Evolutionary conservation across 1,140 invertebrate genomes (phyloP), one percentile per base, ranked within the genome.

Genomic region (Ips typographus): DNA sequence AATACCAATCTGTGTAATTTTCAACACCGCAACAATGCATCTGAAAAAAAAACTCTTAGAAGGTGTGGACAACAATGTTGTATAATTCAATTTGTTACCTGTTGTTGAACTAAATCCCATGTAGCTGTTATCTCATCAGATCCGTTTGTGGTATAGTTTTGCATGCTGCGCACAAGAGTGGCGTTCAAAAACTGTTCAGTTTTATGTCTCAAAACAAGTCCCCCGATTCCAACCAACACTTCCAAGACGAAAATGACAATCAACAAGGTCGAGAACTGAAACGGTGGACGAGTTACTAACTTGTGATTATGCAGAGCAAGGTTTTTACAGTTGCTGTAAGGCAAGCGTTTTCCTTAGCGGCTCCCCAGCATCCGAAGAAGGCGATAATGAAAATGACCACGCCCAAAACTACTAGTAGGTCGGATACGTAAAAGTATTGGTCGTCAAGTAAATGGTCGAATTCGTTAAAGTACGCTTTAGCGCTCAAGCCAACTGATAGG

Each of bases 281-380:
- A 62, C 1, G 6, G 22, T 49, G 22, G 22, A 22, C 0, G 22
- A 22, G 22, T 22, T 22, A 22, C 22, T 22, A 22, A 22, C 0
- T 22, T 22, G 22, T 22, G 22, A 22, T 22, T 22, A 22, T 49
- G 44, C 44, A 49, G 22, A 49, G 1, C 3, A 49, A 3, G 6
- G 3, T 22, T 49, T 84, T 85, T 82, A 91, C 90, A 38, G 91
- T 92, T 22, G 91, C 85, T 52, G 93, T 89, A 90, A 94, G 92
- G 82, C 91, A 94, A 71, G 90, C 88, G 77, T 90, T 93, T 80
- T 94, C 92, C 75, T 91, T 91, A 1, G 93, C 82, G 22, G 93
- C 92, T 36, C 93, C 93, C 72, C 92, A 94, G 81, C 93, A 95
- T 70, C 93, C 93, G 70, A 94, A 90, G 83, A 94, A 93, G 40